phyloP scores from a whole-genome alignment of 2,888 invertebrate species.

The Drosophila rubida region DNA sequence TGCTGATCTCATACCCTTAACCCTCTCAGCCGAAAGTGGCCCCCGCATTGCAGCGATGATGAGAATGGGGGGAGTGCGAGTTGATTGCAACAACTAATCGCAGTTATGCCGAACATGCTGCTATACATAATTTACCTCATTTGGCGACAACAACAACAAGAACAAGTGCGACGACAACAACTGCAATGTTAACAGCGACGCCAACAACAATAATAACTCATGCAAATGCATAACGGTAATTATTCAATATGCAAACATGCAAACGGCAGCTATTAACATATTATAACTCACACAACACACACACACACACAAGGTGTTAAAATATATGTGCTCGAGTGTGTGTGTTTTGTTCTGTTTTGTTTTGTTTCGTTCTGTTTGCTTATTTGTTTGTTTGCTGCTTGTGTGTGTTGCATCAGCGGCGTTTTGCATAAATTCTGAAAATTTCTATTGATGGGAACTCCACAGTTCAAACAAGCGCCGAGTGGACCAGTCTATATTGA shows the following conservation, averaged over 20 bases:
- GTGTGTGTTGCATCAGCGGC: conserved; percentile 37
- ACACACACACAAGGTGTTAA: conserved; percentile 61
- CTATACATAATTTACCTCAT: conserved; percentile 18
- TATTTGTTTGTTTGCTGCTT: conserved; percentile 20
- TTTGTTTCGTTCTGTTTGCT: conserved; percentile 12
- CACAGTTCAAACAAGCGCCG: conserved; percentile 67
- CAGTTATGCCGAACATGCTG: background rate
- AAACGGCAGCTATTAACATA: conserved; percentile 80
- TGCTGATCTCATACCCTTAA: conserved; percentile 47
- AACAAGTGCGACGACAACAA: conserved; percentile 20
- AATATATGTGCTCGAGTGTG: conserved; percentile 28
- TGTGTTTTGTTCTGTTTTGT: no score
- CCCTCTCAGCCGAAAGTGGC: conserved; percentile 26
- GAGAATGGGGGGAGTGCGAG: conserved; percentile 3
- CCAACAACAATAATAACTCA: conserved; percentile 24
- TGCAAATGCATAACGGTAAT: conserved; percentile 66
- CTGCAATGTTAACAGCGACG: conserved; percentile 15
- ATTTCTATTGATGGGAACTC: conserved; percentile 66
- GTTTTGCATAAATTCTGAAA: conserved; percentile 74
- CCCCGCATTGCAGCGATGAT: conserved; percentile 17
- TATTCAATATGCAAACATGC: conserved; percentile 77
- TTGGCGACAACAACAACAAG: conserved; percentile 17
- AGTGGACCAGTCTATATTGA: conserved; percentile 29
- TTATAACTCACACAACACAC: conserved; percentile 69
- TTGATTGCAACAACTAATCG: conserved; percentile 20